phyloP scores from a whole-genome alignment of 2,888 invertebrate species.

The Pandemis corylana region DNA sequence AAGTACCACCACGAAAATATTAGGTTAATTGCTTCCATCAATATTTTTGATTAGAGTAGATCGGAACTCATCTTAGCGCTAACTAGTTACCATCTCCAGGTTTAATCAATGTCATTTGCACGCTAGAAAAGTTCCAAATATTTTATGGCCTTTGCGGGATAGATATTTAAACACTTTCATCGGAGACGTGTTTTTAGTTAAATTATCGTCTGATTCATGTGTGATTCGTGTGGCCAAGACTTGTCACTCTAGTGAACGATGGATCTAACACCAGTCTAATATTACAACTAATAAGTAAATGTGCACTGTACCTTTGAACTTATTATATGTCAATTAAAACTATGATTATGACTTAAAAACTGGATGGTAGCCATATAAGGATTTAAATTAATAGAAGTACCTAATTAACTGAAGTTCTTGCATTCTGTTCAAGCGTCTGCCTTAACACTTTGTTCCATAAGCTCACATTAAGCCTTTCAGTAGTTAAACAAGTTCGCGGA shows the following conservation, averaged over 20 bases:
- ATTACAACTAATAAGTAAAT: too few relatives aligned
- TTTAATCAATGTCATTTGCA: not conserved
- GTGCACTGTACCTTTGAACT: too few relatives aligned
- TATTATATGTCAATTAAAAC: too few relatives aligned
- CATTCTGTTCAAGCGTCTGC: too few relatives aligned
- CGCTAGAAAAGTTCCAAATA: not conserved
- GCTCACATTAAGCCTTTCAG: not conserved
- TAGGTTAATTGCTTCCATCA: too few relatives aligned
- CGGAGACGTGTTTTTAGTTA: not conserved
- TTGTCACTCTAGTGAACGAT: too few relatives aligned
- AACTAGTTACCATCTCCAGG: not conserved
- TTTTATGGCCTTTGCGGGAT: not conserved
- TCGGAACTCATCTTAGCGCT: not conserved
- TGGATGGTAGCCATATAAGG: too few relatives aligned
- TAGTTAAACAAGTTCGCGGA: not conserved
- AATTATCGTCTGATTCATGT: not conserved
- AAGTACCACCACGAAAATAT: too few relatives aligned
- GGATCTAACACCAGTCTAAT: too few relatives aligned
- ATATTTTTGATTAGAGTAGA: not conserved
- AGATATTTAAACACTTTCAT: not conserved
- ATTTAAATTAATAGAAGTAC: too few relatives aligned
- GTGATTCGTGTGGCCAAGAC: not conserved
- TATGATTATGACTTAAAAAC: too few relatives aligned
- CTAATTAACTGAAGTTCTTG: too few relatives aligned
- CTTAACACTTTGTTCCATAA: not conserved